Conservation (phyloP, 2,797 vertebrate genomes). For the Furcifer pardalis region DNA sequence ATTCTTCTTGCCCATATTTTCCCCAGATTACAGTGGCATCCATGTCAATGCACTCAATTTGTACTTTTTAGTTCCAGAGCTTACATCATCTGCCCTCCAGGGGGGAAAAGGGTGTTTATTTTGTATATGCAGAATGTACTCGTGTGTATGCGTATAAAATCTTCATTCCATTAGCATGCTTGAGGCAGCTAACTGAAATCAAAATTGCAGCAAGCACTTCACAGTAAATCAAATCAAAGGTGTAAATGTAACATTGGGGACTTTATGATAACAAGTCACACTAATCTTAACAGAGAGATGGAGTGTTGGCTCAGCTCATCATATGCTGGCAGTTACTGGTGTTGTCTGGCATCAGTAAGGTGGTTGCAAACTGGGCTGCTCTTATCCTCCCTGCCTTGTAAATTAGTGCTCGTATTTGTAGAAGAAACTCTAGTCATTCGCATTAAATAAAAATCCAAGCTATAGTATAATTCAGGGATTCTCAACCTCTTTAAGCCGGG, state of each 20-base stretch:
- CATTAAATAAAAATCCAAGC: too few species aligned
- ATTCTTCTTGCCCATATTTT: neutral
- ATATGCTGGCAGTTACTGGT: neutral
- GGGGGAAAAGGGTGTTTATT: neutral
- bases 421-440: neutral
- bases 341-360: neutral
- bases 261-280: neutral
- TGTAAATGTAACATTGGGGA: neutral
- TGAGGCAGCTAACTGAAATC: neutral
- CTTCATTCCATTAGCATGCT: constrained; percentile 13
- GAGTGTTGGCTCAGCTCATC: neutral
- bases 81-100: neutral
- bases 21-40: neutral
- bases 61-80: neutral
- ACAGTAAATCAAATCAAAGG: neutral
- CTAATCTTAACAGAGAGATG: neutral
- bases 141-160: neutral
- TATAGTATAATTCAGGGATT: too few species aligned
- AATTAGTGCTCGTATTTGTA: neutral
- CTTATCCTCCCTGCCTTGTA: too few species aligned
- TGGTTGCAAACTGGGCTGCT: too few species aligned
- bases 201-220: neutral
- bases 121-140: neutral
- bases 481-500: too few species aligned
- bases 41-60: neutral